Percentiles rank a stretch among this genome's conserved stretches.
These are phyloP conservation scores for Nasonia longicornis DNA, from an alignment of 1,140 invertebrate genomes.

Conservation along the genomic window DNA sequence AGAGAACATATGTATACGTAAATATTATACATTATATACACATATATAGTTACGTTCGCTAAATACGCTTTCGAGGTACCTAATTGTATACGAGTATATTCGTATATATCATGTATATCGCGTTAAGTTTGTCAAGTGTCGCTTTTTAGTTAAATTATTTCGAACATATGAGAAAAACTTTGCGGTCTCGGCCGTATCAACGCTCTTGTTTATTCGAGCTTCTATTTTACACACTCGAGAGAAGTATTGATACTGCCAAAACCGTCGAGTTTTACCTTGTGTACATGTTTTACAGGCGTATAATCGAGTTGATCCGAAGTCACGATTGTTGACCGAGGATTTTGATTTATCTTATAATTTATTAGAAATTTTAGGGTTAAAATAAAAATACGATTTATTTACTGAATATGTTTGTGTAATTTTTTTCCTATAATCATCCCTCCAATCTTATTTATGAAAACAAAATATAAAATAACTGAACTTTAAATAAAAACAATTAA, in stretches of 20 bases:
- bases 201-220: background rate
- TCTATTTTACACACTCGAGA: background rate
- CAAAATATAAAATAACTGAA: background rate
- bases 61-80: slow-evolving; percentile 17
- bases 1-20: slow-evolving; percentile 7
- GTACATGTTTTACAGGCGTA: background rate
- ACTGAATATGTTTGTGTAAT: background rate
- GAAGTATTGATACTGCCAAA: background rate
- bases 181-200: background rate
- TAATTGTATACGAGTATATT: background rate
- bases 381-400: background rate
- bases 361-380: background rate
- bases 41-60: background rate
- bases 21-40: background rate
- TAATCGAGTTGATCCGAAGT: background rate
- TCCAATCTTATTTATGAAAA: background rate
- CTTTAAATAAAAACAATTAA: background rate
- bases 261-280: background rate
- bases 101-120: background rate
- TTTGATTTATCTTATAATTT: background rate
- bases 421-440: background rate
- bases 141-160: slow-evolving; percentile 18
- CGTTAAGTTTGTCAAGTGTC: background rate
- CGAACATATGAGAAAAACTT: background rate
- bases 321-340: background rate